Conservation (phyloP, 2,797 vertebrate genomes). For the Lithobates pipiens region DNA sequence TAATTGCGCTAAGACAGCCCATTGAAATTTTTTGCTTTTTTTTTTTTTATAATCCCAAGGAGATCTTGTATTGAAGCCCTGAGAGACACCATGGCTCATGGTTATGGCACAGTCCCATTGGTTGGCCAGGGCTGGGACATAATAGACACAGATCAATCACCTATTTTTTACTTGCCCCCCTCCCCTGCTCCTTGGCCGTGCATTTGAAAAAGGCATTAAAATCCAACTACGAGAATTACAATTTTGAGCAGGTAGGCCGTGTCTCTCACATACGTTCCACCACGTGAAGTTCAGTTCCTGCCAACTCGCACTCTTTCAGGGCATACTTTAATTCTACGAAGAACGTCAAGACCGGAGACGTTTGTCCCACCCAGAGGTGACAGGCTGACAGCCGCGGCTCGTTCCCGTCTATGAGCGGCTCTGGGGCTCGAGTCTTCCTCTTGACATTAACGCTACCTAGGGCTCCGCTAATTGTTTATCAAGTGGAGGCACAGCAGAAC, state of each 20-base stretch:
- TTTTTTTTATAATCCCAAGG: too few relatives aligned
- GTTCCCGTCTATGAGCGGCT: background rate
- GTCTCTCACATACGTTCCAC: background rate
- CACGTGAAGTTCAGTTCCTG: background rate
- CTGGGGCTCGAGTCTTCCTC: conserved; percentile 10
- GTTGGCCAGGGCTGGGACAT: too few relatives aligned
- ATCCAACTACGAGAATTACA: background rate
- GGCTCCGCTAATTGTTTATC: conserved; percentile 57
- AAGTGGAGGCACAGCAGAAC: conserved; percentile 39
- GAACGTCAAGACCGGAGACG: background rate
- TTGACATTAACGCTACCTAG: conserved; percentile 16
- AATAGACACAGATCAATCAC: too few relatives aligned
- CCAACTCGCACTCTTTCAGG: background rate
- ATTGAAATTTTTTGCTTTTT: too few relatives aligned
- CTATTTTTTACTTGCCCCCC: too few relatives aligned
- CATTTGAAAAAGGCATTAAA: background rate
- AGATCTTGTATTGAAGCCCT: too few relatives aligned
- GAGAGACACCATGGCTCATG: too few relatives aligned
- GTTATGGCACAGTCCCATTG: too few relatives aligned
- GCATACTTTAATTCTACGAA: background rate
- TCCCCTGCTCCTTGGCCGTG: too few relatives aligned
- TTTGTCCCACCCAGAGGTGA: conserved; percentile 15
- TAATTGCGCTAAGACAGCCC: too few relatives aligned
- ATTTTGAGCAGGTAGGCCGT: background rate
- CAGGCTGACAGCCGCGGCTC: conserved; percentile 11